Base-by-base conservation (phyloP, 2,113 vertebrate species). In the Rhipidura dahli region DNA sequence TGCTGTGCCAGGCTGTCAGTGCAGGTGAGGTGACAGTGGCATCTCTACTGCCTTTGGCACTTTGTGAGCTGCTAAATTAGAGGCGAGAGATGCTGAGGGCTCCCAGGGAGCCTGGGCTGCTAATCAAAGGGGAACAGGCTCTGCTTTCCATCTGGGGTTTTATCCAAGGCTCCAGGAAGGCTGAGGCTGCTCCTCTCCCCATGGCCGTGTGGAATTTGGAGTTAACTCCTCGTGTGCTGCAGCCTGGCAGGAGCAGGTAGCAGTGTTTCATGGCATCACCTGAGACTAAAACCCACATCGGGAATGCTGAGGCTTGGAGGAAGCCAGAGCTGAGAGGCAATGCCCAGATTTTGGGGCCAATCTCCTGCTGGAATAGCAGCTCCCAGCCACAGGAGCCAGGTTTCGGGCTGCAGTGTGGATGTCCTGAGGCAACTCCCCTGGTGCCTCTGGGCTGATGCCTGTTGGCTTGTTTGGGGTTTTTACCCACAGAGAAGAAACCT, bases 41-140 rank as follows among this genome's bases (percentile, higher is more conserved):
- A 71, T 28, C 87, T 89, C 53, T 4, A 20, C 50, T 77, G 92
- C 79, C 72, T 80, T 66, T 0, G 2, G 53, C 1, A 0, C 53
- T 95, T 82, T 68, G 50, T 56, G 59, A 84, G 70, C 71, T 66
- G 54, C 72, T 94, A 39, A 95, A 95, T 95, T 70, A 61, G 47
- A 88, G 56, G 53, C 0, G 2, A 75, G 84, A 47, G 56, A 60
- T 47, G 83, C 83, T 49, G 73, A 71, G 69, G 53, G 65, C 42
- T 87, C 89, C 69, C 8, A 1, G 76, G 85, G 80, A 95, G 63
- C 35, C 59, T 73, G 11, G 27, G 59, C 66, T 96, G 79, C 70
- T 96, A 47, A 95, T 94, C 87, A 83, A 87, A 96, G 85, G 66
- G 57, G 63, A 89, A 16, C 64, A 50, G 31, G 42, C 79, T 73